Percentiles rank a stretch among this genome's conserved stretches.
phyloP scores from a whole-genome alignment of 2,797 vertebrate species.

The Dendrocincla tyrannina region DNA sequence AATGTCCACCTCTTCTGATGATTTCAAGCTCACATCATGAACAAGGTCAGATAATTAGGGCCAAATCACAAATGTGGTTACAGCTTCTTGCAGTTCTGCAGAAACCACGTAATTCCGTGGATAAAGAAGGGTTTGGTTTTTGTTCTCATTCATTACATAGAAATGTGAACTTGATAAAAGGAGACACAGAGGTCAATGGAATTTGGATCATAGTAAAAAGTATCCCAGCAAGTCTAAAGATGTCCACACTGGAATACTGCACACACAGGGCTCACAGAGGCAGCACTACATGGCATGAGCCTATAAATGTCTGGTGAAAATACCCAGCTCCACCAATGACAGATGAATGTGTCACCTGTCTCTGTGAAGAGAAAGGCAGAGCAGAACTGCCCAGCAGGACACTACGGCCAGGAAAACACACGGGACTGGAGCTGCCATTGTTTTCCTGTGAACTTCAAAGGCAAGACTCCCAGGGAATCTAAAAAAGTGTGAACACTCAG shows the following conservation, averaged over 20 bases:
- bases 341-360: neutral
- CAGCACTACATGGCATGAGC: neutral
- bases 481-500: neutral
- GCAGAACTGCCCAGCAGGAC: neutral
- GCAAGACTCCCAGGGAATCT: neutral
- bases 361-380: neutral
- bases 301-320: neutral
- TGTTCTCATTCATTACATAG: neutral
- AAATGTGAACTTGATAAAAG: neutral
- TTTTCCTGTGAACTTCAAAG: neutral
- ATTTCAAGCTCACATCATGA: neutral
- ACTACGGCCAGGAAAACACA: neutral
- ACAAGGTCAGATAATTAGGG: neutral
- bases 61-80: neutral
- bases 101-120: neutral
- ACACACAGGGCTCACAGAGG: neutral
- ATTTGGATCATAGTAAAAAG: neutral
- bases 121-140: neutral
- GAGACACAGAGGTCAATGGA: neutral
- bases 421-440: rapidly evolving
- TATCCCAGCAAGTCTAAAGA: neutral
- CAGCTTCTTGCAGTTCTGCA: neutral
- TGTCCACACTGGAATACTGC: neutral
- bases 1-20: neutral
- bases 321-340: neutral